Conservation (phyloP, 1,140 invertebrate genomes). For the Philotrypesis tridentata region DNA sequence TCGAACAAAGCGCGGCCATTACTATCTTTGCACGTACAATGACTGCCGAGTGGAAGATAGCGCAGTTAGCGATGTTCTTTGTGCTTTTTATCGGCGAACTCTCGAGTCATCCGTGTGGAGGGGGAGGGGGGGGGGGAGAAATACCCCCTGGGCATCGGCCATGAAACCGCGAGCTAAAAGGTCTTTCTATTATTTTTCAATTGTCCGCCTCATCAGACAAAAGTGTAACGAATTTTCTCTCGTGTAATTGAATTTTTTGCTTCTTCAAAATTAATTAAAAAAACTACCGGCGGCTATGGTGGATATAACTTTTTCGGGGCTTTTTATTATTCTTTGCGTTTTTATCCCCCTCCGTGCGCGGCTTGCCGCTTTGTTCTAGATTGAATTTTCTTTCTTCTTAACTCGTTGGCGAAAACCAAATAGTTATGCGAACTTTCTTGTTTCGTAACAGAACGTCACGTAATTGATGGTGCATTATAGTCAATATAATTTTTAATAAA, state of each 20-base stretch:
- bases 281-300: background rate
- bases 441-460: too few species aligned
- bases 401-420: background rate
- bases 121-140: too few species aligned
- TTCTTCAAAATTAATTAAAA: constrained; percentile 26
- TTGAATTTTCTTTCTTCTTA: constrained; percentile 1
- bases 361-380: background rate
- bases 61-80: constrained; percentile 37
- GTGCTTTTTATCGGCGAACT: constrained; percentile 35
- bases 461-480: too few species aligned
- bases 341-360: background rate
- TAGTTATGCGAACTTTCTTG: too few species aligned
- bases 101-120: background rate
- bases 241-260: constrained; percentile 32
- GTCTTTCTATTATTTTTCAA: constrained; percentile 72
- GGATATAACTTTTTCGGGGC: constrained; percentile 7
- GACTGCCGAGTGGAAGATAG: constrained; percentile 11
- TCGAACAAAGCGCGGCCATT: background rate
- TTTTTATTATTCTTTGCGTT: constrained; percentile 5
- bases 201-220: constrained; percentile 59
- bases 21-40: background rate
- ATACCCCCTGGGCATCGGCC: constrained; percentile 49
- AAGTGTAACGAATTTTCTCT: constrained; percentile 16
- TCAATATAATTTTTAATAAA: too few species aligned
- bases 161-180: constrained; percentile 51